Conservation (phyloP, 2,888 invertebrate species). For the Xestoiulus laeticollis region DNA sequence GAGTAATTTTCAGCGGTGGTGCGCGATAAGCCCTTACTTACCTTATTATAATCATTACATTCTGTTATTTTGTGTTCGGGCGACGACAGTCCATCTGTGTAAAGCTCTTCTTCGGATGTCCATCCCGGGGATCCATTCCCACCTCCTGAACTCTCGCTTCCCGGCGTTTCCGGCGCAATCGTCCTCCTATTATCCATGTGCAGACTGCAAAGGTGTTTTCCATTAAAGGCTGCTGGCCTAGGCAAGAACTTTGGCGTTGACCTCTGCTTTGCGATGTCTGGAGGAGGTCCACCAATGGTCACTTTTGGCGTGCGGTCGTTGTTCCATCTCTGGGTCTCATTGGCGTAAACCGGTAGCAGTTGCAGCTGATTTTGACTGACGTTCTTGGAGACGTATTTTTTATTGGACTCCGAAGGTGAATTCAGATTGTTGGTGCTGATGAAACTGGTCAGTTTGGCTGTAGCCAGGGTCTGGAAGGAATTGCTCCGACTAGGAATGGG, state of each 20-base stretch:
- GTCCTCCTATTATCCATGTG: background rate
- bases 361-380: background rate
- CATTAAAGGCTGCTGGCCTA: conserved; percentile 23
- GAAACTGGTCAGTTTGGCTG: conserved; percentile 13
- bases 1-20: too few relatives aligned
- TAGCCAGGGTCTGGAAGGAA: conserved; percentile 40
- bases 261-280: conserved; percentile 45
- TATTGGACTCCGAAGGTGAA: background rate
- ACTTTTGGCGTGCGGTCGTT: background rate
- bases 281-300: background rate
- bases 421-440: conserved; percentile 9
- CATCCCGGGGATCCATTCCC: background rate
- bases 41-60: conserved; percentile 31
- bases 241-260: conserved; percentile 51
- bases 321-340: conserved; percentile 25
- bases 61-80: background rate
- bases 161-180: background rate
- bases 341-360: background rate
- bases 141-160: background rate
- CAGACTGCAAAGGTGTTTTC: conserved; percentile 48
- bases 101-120: conserved; percentile 49
- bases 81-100: conserved; percentile 42
- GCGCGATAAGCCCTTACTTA: too few relatives aligned
- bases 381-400: background rate
- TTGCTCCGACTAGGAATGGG: conserved; percentile 44